Evolutionary conservation across 2,888 invertebrate species (phyloP).

Genomic region (Mystacides longicornis): DNA sequence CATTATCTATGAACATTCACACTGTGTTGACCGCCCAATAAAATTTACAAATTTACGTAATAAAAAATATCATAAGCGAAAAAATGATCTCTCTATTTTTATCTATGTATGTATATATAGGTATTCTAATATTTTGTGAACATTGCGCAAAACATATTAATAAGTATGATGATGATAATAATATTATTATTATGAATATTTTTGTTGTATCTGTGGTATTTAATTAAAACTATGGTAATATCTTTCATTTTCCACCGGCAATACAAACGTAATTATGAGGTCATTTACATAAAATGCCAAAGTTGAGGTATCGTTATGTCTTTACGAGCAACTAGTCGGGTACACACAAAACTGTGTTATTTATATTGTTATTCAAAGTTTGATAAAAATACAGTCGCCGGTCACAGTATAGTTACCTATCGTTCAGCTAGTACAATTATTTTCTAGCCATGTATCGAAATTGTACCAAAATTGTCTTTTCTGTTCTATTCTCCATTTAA

Average conservation of each 20-base stretch:
- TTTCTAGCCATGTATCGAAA: no score
- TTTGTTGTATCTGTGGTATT: not conserved
- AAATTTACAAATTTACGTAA: not conserved
- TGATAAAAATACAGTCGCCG: no score
- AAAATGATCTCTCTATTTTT: not conserved
- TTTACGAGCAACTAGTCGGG: no score
- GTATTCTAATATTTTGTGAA: no score
- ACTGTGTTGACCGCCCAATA: not conserved
- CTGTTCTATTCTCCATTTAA: no score
- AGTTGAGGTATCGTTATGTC: not conserved
- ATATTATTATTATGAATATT: not conserved
- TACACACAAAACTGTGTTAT: no score
- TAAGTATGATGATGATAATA: not conserved
- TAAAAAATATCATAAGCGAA: not conserved
- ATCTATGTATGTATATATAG: no score
- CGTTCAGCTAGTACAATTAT: no score
- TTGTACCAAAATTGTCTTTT: no score
- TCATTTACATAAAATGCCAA: constrained; percentile 8
- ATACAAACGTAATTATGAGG: constrained; percentile 4
- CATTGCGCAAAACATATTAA: not conserved
- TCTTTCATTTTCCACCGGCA: not conserved
- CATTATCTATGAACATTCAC: no score
- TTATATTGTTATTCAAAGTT: no score
- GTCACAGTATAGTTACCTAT: no score
- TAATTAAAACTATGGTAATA: not conserved